Conservation (phyloP, 2,113 vertebrate genomes). For the Tilapia sparmanii region DNA sequence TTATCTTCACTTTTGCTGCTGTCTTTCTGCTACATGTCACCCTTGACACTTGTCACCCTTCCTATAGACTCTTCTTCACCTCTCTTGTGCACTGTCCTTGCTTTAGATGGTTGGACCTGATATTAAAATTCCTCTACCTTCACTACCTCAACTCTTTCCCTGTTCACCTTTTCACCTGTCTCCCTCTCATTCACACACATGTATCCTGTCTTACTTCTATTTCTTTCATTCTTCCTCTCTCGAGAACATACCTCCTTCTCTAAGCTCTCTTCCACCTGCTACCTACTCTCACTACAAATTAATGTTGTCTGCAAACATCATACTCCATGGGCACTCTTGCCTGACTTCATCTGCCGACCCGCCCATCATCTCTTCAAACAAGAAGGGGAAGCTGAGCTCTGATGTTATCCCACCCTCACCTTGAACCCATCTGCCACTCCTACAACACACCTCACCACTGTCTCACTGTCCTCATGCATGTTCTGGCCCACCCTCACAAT, state of each 20-base stretch:
- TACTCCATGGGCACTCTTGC: not conserved
- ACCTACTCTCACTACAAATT: not conserved
- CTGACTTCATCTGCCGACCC: not conserved
- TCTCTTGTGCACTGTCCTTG: not conserved
- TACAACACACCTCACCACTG: not conserved
- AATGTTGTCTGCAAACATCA: not conserved
- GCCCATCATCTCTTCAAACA: not conserved
- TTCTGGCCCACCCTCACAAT: not conserved
- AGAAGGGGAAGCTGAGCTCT: not conserved
- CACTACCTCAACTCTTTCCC: not conserved
- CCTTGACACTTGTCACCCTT: not conserved
- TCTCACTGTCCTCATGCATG: not conserved
- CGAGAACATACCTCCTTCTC: not conserved
- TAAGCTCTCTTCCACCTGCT: not conserved
- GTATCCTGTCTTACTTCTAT: not conserved
- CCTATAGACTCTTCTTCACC: not conserved
- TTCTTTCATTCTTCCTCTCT: not conserved
- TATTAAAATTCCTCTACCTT: not conserved
- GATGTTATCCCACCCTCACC: not conserved
- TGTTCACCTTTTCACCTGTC: not conserved
- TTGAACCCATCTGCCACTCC: not conserved
- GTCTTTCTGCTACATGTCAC: not conserved
- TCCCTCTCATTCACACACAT: not conserved
- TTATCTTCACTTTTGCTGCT: not conserved
- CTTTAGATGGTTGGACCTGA: not conserved